Base-by-base conservation (phyloP, 2,797 vertebrate species). In the Argyrosomus regius region DNA sequence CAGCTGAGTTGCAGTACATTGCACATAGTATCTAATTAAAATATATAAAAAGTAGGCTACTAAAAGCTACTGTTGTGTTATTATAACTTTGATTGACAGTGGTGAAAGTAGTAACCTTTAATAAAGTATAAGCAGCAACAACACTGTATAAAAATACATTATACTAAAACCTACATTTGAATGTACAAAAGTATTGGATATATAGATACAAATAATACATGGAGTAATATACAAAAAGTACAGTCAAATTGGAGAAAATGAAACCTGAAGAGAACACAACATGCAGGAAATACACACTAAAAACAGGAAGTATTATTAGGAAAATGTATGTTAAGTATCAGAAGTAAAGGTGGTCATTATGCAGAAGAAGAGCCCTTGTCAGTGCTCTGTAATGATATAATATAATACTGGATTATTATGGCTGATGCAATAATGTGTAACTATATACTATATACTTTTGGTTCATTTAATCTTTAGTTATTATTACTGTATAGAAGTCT, bases 391-490 rank as follows among this genome's bases (percentile, higher is more conserved):
- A n/a, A 52, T 6, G 17, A 14, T 14, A 22, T 41, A 13, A 12
- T 13, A 13, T 41, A 24, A 10, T 16, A 41, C 5, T 45, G 35
- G 4, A 45, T 54, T 22, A 17, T 48, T 22, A 31, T 12, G 10
- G 24, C 50, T 77, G 50, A 63, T 77, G 66, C 57, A 77, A 54
- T 56, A 3, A 20, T 11, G 6, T 54, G 65, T 20, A 63, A 28
- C 28, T 6, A 48, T 14, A 28, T 20, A 26, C 16, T 39, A 39
- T 39, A 8, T 39, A 39, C 35, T 22, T 54, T 22, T 64, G 14
- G 5, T 0, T 66, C 4, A 35, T 52, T 41, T 11, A 11, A 26
- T 62, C 1, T 10, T 22, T 31, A 24, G 35, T 35, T 35, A 1
- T 9, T 13, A 14, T 56, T 46, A 22, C 22, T 22, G 22, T 22